Base-by-base conservation (phyloP, 2,797 vertebrate genomes). In the Lerista edwardsae region DNA sequence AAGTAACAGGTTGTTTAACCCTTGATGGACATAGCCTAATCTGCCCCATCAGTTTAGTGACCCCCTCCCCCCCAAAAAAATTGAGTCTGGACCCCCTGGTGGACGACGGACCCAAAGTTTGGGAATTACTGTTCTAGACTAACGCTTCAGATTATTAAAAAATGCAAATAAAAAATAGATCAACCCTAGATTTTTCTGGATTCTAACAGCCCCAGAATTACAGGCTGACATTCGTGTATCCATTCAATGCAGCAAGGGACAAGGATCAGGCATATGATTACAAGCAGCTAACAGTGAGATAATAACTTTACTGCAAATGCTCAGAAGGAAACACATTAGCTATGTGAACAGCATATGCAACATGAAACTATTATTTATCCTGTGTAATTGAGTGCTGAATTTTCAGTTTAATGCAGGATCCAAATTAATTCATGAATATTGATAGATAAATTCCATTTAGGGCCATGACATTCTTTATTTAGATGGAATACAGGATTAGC, bases 381-480 rank as follows among this genome's bases (percentile, higher is more conserved):
- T 82, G 80, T 80, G 82, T 86, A 74, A 64, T 82, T 87, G 84
- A 55, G 81, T 79, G 41, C 2, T 75, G 25, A 67, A 75, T 75
- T 88, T 51, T 88, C 84, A 67, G 83, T 87, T 87, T 80, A 80
- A 78, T 39, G 62, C 61, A 78, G 64, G 44, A 84, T 87, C 88
- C 72, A 91, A 91, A 88, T 87, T 67, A 90, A 83, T 80, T 90
- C 84, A 87, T 88, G 88, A 90, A 84, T 92, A 90, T 51, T 87
- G 59, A 76, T 77, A 36, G 1, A 34, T 51, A 78, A 34, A 61
- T 84, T 71, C 65, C 51, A 71, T 84, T 78, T 71, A 62, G 23
- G 65, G 61, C 75, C 71, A 84, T 62, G 27, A 44, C 65, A 23
- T 84, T 62, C 62, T 74, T 62, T 74, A 55, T 57, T 82, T 78